These are phyloP conservation scores for Apoda limacodes DNA, from an alignment of 2,888 invertebrate species.

Conservation along the genomic window DNA sequence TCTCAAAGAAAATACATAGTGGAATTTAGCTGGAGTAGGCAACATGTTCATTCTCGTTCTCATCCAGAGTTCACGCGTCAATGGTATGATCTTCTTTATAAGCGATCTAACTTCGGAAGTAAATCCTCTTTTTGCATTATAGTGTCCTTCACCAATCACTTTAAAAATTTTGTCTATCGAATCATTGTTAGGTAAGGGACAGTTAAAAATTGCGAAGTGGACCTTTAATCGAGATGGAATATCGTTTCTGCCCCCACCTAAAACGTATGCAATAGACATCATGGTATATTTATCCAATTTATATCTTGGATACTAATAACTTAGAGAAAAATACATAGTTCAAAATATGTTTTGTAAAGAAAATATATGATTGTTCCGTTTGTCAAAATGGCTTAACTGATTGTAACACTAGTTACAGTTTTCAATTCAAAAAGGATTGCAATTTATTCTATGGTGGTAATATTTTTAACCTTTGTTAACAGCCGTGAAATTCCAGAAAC, in stretches of 20 bases:
- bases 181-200: conserved; percentile 89
- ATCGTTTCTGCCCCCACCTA: conserved; percentile 94
- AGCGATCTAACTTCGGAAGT: conserved; percentile 81
- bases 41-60: conserved; percentile 83
- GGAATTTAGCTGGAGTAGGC: conserved; percentile 97
- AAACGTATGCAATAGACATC: conserved; percentile 20
- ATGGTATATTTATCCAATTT: too few relatives aligned
- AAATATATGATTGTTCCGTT: too few relatives aligned
- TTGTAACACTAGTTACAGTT: too few relatives aligned
- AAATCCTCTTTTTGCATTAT: conserved; percentile 91
- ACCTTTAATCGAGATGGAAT: conserved; percentile 93
- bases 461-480: too few relatives aligned
- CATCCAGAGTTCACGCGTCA: conserved; percentile 92
- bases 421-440: too few relatives aligned
- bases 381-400: too few relatives aligned
- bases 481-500: too few relatives aligned
- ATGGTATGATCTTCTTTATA: conserved; percentile 85
- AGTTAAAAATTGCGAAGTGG: conserved; percentile 95
- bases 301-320: too few relatives aligned
- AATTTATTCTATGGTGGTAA: too few relatives aligned
- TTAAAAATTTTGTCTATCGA: conserved; percentile 96
- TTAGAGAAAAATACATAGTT: too few relatives aligned
- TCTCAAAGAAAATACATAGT: conserved; percentile 94
- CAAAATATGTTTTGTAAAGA: neutral
- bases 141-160: conserved; percentile 93